Evolutionary conservation across 35 echinoderm and acorn worm genomes (phyloP), one percentile per base, ranked within the genome.

Genomic region (Strongylocentrotus purpuratus): DNA sequence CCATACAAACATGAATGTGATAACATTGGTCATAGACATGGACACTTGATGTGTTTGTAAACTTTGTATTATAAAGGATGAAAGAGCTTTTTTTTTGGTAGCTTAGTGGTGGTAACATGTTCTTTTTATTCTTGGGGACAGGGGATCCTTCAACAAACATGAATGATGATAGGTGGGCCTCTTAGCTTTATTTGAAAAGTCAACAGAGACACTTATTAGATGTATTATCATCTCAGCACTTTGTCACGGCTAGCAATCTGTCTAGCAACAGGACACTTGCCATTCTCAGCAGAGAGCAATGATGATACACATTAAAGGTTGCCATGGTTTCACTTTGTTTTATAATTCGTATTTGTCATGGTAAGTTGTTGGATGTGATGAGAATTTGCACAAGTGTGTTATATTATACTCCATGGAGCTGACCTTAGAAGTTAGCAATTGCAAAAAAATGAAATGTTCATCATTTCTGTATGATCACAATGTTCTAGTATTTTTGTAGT

Each of bases 221-320:
- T 25, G 87, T 5, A 89, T 89, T 89, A 45, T 89, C 33, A 89
- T 33, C 87, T 46, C 87, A 89, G 87, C 87, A 89, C 45, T 46
- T 46, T 45, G 87, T 45, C 87, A 89, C 87, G 14, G 87, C 87
- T 31, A 46, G 87, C 87, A 89, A 89, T 89, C 87, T 89, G 32
- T 89, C 87, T 41, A 89, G 33, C 87, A 0, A 31, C 45, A 46
- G 87, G 87, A 33, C 87, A 4, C 87, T 89, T 89, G 87, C 2
- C 33, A 33, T 45, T 89, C 87, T 89, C 87, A 89, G 87, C 25
- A n/a, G 65, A 28, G 18, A 28, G 65, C 65, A 78, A 8, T 78
- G 65, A 78, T 78, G 65, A 78, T 78, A 78, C 22, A 28, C 65
- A 78, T 78, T n/a, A 8, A 22, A 78, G 65, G 65, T n/a, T 78